Percentiles rank a stretch among this genome's conserved stretches.
Evolutionary conservation across 2,113 vertebrate genomes (phyloP).

Genomic region (Ramphastos sulfuratus): DNA sequence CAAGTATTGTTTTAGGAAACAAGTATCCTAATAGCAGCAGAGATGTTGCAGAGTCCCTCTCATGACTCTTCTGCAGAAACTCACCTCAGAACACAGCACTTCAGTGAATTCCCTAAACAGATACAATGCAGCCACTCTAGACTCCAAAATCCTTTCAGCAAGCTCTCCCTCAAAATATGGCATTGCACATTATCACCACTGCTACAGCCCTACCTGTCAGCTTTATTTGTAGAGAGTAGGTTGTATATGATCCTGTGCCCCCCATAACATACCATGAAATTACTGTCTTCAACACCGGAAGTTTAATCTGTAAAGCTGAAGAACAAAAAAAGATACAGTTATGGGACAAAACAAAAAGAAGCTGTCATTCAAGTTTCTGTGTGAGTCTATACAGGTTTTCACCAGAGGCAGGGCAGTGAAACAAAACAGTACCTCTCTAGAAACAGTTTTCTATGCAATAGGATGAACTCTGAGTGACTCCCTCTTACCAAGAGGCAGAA

Average conservation of each 20-base stretch:
- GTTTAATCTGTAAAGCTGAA: neutral
- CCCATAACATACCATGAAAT: neutral
- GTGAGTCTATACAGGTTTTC: neutral
- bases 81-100: neutral
- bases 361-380: neutral
- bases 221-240: neutral
- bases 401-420: neutral
- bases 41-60: neutral
- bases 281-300: neutral
- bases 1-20: neutral
- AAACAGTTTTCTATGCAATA: neutral
- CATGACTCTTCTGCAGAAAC: neutral
- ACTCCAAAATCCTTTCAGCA: neutral
- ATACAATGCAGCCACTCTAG: fast-evolving
- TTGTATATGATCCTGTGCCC: neutral
- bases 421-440: neutral
- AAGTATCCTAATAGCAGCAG: neutral
- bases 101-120: neutral
- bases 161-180: neutral
- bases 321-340: neutral
- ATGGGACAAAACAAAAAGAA: neutral
- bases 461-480: neutral
- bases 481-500: neutral
- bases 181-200: neutral
- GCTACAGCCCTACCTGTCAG: neutral